A percentile compares a stretch with the other conserved stretches of the same genome.
phyloP scores from a whole-genome alignment of 1,140 invertebrate genomes.

The Reticulitermes speratus region DNA sequence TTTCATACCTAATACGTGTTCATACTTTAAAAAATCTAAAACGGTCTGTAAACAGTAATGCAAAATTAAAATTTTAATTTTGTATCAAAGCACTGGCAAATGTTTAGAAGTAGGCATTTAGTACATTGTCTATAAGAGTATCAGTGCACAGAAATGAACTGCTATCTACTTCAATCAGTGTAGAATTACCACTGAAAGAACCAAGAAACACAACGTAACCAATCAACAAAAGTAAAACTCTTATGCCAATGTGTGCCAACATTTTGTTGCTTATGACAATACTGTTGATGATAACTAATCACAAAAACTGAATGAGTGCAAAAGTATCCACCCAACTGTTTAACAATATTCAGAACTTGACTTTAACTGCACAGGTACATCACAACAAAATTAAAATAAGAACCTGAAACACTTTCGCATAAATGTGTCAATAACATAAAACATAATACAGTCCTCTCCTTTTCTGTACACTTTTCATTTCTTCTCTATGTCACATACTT shows the following conservation, averaged over 20 bases:
- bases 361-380: background rate
- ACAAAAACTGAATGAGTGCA: background rate
- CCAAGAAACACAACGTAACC: background rate
- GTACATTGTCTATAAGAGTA: background rate
- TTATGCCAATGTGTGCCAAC: background rate
- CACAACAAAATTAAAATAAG: background rate
- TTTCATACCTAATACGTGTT: background rate
- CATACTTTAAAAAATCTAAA: background rate
- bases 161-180: background rate
- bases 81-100: constrained; percentile 1
- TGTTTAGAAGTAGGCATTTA: background rate
- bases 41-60: background rate
- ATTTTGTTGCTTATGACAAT: background rate
- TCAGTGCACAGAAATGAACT: background rate
- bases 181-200: background rate
- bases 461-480: background rate
- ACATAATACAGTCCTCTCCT: constrained; percentile 6
- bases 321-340: background rate
- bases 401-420: background rate
- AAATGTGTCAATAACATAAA: background rate
- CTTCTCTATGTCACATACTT: background rate
- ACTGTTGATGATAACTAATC: background rate
- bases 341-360: background rate
- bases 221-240: background rate
- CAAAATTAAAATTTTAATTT: background rate